These are phyloP conservation scores for Tortricodes alternella DNA, from an alignment of 2,888 invertebrate genomes.

Conservation along the genomic window DNA sequence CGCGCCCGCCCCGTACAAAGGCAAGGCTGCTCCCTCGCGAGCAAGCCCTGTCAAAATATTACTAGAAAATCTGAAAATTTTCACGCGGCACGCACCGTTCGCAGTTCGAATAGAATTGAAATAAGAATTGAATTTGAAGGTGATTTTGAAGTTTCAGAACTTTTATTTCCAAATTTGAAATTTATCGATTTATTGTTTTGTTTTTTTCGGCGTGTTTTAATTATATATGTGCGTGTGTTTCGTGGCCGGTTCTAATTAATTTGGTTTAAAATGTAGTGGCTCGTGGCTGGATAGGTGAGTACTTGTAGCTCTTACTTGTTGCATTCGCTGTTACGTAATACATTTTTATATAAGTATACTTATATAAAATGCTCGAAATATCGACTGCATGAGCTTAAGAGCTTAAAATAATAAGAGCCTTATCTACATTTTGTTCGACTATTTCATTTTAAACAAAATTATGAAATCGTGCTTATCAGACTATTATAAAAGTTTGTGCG, in stretches of 20 bases:
- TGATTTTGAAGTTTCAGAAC: neutral
- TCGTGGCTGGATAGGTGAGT: slow-evolving; percentile 48
- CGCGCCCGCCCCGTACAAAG: slow-evolving; percentile 62
- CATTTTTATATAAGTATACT: slow-evolving; percentile 11
- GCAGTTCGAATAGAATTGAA: slow-evolving; percentile 11
- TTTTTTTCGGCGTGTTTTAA: slow-evolving; percentile 37
- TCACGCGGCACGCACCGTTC: slow-evolving; percentile 43
- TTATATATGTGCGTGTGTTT: slow-evolving; percentile 47
- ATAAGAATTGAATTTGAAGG: neutral
- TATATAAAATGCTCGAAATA: neutral
- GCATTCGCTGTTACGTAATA: slow-evolving; percentile 67
- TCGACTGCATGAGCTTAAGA: neutral
- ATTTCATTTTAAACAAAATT: neutral
- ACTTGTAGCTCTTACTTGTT: slow-evolving; percentile 43
- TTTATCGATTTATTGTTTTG: slow-evolving; percentile 33
- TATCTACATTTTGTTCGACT: neutral
- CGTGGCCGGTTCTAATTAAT: slow-evolving; percentile 48
- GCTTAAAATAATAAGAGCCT: neutral
- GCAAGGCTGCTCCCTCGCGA: slow-evolving; percentile 60
- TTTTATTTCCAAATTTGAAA: neutral
- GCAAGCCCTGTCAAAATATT: slow-evolving; percentile 72
- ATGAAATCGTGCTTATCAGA: too few species aligned
- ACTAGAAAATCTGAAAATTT: slow-evolving; percentile 56
- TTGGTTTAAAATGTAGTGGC: slow-evolving; percentile 66
- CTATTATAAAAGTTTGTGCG: too few species aligned